These are phyloP conservation scores for Festucalex cinctus DNA, from an alignment of 2,113 vertebrate species.

Conservation along the genomic window DNA sequence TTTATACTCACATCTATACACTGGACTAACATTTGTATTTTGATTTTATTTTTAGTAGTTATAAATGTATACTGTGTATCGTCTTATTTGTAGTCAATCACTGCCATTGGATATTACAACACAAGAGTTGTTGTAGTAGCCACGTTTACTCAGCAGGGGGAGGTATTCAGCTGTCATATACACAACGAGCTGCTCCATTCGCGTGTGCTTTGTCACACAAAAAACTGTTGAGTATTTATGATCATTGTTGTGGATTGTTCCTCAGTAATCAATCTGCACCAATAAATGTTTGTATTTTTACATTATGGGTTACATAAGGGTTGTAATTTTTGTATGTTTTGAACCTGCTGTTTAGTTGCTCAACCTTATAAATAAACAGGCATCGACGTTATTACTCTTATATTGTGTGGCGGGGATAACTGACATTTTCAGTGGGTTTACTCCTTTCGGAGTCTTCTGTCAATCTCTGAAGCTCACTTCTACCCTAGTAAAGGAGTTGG, in stretches of 20 bases:
- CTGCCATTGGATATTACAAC: constrained; percentile 62
- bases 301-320: constrained; percentile 20
- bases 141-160: constrained; percentile 51
- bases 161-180: constrained; percentile 36
- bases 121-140: constrained; percentile 36
- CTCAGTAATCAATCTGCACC: constrained; percentile 35
- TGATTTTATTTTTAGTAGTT: constrained; percentile 22
- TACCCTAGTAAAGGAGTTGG: no score
- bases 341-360: no score
- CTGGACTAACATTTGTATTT: constrained; percentile 64
- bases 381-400: no score
- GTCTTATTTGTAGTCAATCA: constrained; percentile 58
- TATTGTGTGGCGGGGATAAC: no score
- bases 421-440: no score
- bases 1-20: constrained; percentile 43
- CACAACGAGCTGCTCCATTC: constrained; percentile 34
- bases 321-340: constrained; percentile 18
- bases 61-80: constrained; percentile 27
- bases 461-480: no score
- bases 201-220: constrained; percentile 1
- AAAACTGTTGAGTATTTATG: constrained; percentile 29
- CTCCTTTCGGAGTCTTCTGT: no score
- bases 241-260: constrained; percentile 25
- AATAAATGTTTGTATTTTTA: constrained; percentile 40
- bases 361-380: no score